A percentile compares a stretch with the other conserved stretches of the same genome.
Conservation (phyloP, 2,888 invertebrate species). For the Acleris laterana region DNA sequence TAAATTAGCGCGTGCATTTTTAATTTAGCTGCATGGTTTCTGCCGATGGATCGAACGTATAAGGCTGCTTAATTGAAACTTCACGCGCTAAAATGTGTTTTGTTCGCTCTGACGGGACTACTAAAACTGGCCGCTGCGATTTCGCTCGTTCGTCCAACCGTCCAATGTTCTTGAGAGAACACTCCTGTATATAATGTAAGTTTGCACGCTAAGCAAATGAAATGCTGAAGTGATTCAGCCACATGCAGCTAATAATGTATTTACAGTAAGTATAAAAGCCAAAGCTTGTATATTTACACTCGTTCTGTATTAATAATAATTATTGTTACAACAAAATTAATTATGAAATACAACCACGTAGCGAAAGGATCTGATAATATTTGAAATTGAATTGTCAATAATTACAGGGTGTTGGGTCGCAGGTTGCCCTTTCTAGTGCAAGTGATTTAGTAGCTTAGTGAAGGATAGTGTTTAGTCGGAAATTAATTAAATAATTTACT, state of each 20-base stretch:
- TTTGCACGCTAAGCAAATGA: too few relatives aligned
- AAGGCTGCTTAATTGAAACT: too few relatives aligned
- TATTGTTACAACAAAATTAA: constrained; percentile 38
- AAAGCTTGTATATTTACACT: constrained; percentile 5
- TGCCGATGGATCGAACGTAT: too few relatives aligned
- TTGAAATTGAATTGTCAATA: constrained; percentile 79
- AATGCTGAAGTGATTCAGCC: not conserved
- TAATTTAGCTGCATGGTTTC: too few relatives aligned
- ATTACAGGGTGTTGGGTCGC: constrained; percentile 57
- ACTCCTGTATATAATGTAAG: too few relatives aligned
- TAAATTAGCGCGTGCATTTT: too few relatives aligned
- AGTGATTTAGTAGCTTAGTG: constrained; percentile 26
- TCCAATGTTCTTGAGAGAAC: too few relatives aligned
- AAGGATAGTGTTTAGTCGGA: not conserved
- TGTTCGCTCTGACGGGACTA: too few relatives aligned
- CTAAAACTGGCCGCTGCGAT: too few relatives aligned
- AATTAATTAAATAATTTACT: not conserved
- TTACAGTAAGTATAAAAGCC: not conserved
- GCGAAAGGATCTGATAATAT: constrained; percentile 66
- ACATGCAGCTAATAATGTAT: not conserved
- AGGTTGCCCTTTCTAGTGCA: constrained; percentile 43
- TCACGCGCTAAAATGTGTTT: too few relatives aligned
- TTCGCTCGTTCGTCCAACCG: too few relatives aligned
- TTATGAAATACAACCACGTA: constrained; percentile 47
- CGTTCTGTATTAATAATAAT: constrained; percentile 22